Evolutionary conservation across 2,888 invertebrate species (phyloP).

Genomic region (Chymomyza procnemis): DNA sequence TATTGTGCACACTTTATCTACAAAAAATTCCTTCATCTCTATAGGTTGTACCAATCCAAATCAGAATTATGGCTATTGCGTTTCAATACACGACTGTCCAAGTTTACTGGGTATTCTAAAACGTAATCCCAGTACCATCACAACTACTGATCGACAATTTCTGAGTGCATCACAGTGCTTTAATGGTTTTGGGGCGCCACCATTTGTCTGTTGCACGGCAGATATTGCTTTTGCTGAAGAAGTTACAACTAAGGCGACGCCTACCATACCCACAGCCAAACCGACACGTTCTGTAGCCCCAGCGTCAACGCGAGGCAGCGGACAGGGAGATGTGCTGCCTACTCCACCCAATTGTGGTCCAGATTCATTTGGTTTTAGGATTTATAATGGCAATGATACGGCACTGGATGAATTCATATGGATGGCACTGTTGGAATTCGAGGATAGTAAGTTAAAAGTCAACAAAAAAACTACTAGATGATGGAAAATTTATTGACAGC

Average conservation of each 20-base stretch:
- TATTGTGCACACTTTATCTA: too few relatives aligned
- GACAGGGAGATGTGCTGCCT: constrained; percentile 66
- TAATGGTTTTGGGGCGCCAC: constrained; percentile 63
- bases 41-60: constrained; percentile 80
- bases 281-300: neutral
- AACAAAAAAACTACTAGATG: neutral
- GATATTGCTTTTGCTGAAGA: constrained; percentile 50
- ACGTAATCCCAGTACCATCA: constrained; percentile 27
- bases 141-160: constrained; percentile 53
- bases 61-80: constrained; percentile 65
- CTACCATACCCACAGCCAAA: neutral
- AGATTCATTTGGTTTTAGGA: constrained; percentile 78
- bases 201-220: constrained; percentile 73
- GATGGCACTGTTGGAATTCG: constrained; percentile 85
- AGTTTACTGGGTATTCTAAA: constrained; percentile 57
- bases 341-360: constrained; percentile 72
- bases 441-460: constrained; percentile 80
- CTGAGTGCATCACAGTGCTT: constrained; percentile 69
- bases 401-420: constrained; percentile 84
- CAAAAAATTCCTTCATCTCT: too few relatives aligned
- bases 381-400: constrained; percentile 82
- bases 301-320: constrained; percentile 24
- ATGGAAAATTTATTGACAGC: neutral
- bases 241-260: constrained; percentile 14
- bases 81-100: constrained; percentile 75